A percentile compares a stretch with the other conserved stretches of the same genome.
These are phyloP conservation scores for Cinclus cinclus DNA, from an alignment of 2,113 vertebrate species.

Conservation along the genomic window DNA sequence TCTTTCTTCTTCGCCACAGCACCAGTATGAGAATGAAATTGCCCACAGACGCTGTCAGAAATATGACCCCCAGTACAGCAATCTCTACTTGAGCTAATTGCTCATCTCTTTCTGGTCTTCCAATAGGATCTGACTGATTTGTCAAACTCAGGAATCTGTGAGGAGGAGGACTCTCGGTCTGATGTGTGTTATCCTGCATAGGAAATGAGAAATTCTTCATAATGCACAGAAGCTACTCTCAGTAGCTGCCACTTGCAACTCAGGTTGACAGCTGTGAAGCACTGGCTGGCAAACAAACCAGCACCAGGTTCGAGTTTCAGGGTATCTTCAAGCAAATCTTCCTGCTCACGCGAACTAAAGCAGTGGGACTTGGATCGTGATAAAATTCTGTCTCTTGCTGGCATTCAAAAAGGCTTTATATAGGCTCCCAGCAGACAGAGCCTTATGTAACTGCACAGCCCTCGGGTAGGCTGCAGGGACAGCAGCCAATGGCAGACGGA, in stretches of 20 bases:
- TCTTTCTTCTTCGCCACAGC: slow-evolving; percentile 79
- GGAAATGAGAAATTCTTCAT: slow-evolving; percentile 72
- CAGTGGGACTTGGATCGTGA: neutral
- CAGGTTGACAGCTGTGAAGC: slow-evolving; percentile 39
- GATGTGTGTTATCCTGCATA: slow-evolving; percentile 34
- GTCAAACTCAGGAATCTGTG: slow-evolving; percentile 46
- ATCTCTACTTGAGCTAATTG: slow-evolving; percentile 78
- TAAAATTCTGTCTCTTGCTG: slow-evolving; percentile 38
- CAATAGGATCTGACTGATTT: slow-evolving; percentile 53
- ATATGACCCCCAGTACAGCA: slow-evolving; percentile 76
- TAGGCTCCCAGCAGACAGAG: slow-evolving; percentile 52
- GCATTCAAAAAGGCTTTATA: slow-evolving; percentile 48
- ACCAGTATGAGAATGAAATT: slow-evolving; percentile 77
- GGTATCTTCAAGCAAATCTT: slow-evolving; percentile 9
- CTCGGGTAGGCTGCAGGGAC: slow-evolving; percentile 48
- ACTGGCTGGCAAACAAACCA: slow-evolving; percentile 1
- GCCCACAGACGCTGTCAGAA: slow-evolving; percentile 74
- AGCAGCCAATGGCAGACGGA: slow-evolving; percentile 48
- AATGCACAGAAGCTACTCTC: slow-evolving; percentile 12
- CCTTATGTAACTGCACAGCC: slow-evolving; percentile 62
- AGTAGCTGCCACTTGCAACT: slow-evolving; percentile 19
- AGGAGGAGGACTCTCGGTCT: slow-evolving; percentile 18
- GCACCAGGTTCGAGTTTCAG: neutral
- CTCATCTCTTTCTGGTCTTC: slow-evolving; percentile 73
- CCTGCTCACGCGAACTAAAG: neutral